Conservation (phyloP, 2,113 vertebrate genomes). For the Alligator sinensis region DNA sequence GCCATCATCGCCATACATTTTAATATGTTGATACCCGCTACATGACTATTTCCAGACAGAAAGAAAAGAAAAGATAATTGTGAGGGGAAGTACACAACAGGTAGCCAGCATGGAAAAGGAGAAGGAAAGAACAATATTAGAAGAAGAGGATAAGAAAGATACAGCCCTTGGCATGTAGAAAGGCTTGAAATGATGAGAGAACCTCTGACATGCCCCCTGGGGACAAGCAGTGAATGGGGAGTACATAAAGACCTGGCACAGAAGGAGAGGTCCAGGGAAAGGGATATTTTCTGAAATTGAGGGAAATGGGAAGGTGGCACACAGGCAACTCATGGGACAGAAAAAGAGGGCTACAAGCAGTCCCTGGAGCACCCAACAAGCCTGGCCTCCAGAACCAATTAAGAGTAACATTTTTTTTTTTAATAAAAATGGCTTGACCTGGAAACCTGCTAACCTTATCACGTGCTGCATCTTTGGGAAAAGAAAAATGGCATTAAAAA, state of each 20-base stretch:
- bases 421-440: background rate
- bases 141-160: background rate
- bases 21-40: background rate
- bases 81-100: accelerated
- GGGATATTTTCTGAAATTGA: background rate
- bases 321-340: background rate
- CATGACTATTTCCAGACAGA: background rate
- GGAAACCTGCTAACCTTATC: background rate
- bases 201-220: accelerated
- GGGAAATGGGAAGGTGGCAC: background rate
- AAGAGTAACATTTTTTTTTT: background rate
- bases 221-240: background rate
- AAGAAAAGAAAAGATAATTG: background rate
- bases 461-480: background rate
- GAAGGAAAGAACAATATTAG: accelerated
- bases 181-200: no score
- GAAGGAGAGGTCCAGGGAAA: background rate
- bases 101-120: no score
- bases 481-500: background rate
- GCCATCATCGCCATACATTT: background rate
- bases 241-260: background rate
- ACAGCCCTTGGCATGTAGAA: background rate
- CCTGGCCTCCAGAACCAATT: background rate
- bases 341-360: background rate
- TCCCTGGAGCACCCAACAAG: no score